phyloP scores from a whole-genome alignment of 2,113 vertebrate species.

The Eidolon helvum region DNA sequence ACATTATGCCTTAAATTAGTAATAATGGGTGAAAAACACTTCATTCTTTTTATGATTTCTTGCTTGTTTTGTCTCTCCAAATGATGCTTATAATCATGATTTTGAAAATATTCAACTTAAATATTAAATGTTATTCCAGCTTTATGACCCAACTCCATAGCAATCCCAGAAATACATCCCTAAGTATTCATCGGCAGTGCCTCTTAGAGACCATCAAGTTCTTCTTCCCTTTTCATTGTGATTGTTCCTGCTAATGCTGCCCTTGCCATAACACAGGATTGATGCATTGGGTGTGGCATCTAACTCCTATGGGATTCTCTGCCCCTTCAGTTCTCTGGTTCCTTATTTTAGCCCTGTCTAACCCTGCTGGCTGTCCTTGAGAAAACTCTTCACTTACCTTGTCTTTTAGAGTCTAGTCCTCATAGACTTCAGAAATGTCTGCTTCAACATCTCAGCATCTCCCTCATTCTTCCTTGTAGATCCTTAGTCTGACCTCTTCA shows the following conservation, averaged over 20 bases:
- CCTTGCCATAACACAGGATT: neutral
- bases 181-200: neutral
- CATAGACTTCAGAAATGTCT: neutral
- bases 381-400: neutral
- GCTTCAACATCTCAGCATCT: neutral
- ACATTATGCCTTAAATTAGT: neutral
- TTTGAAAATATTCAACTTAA: neutral
- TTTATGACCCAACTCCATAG: neutral
- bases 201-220: neutral
- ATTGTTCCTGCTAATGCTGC: neutral
- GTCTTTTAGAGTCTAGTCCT: neutral
- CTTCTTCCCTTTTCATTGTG: neutral
- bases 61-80: neutral
- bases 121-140: neutral
- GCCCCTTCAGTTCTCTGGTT: neutral
- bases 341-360: neutral
- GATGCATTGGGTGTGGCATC: neutral
- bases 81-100: neutral
- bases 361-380: neutral
- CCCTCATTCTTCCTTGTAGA: neutral
- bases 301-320: neutral
- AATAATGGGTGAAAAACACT: neutral
- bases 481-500: neutral
- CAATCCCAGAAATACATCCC: too few relatives aligned
- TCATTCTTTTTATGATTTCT: neutral